Conservation (phyloP, 2,113 vertebrate genomes). For the Austrofundulus limnaeus region DNA sequence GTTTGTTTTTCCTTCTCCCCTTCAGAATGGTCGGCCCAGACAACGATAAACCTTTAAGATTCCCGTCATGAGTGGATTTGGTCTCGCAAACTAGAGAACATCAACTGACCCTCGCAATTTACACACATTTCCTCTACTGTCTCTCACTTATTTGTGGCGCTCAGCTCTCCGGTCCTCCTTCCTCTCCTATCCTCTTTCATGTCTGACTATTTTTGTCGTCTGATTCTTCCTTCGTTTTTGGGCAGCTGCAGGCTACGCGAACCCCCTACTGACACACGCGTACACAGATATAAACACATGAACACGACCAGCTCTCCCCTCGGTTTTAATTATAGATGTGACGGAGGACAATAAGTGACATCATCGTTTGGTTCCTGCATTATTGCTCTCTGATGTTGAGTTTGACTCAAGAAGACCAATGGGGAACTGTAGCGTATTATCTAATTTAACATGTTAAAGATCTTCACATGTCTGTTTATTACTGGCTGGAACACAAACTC, state of each 20-base stretch:
- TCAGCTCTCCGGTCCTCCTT: conserved; percentile 45
- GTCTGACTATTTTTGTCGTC: conserved; percentile 65
- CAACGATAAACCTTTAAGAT: not conserved
- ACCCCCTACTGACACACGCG: conserved; percentile 11
- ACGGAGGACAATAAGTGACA: conserved; percentile 62
- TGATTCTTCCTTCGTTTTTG: conserved; percentile 71
- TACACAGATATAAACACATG: conserved; percentile 1
- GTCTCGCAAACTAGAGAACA: conserved; percentile 7
- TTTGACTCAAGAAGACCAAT: conserved; percentile 35
- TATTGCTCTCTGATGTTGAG: conserved; percentile 23
- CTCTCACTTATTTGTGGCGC: conserved; percentile 13
- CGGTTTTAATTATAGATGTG: conserved; percentile 60
- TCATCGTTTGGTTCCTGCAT: conserved; percentile 60
- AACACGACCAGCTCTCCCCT: conserved; percentile 13
- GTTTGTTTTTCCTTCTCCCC: not conserved
- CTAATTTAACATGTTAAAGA: not conserved
- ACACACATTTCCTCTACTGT: conserved; percentile 9
- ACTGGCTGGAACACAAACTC: not conserved
- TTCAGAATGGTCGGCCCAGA: not conserved
- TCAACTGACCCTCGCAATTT: conserved; percentile 7
- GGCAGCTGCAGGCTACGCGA: conserved; percentile 61
- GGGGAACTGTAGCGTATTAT: not conserved
- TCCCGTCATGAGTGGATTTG: not conserved
- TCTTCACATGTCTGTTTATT: not conserved
- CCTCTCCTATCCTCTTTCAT: conserved; percentile 68